phyloP scores from a whole-genome alignment of 2,113 vertebrate species.

The Etia nguti region DNA sequence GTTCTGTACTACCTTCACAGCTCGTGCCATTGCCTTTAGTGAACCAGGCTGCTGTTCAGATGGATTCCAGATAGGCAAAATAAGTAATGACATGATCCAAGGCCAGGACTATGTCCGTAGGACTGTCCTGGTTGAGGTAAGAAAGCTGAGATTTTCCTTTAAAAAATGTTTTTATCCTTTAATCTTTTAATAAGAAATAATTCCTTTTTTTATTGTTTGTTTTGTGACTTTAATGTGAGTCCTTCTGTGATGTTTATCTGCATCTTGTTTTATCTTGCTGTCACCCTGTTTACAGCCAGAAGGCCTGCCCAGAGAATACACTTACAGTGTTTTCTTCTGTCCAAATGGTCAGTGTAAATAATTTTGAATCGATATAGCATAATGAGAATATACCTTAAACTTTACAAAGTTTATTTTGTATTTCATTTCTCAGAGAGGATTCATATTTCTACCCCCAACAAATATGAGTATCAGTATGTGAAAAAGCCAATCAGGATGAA shows the following conservation, averaged over 20 bases:
- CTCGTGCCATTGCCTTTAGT: slow-evolving; percentile 83
- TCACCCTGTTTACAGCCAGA: slow-evolving; percentile 76
- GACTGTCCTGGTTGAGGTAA: slow-evolving; percentile 84
- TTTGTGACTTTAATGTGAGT: too few relatives aligned
- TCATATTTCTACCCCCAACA: slow-evolving; percentile 93
- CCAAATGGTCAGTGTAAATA: slow-evolving; percentile 79
- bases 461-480: slow-evolving; percentile 92
- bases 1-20: slow-evolving; percentile 52
- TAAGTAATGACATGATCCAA: slow-evolving; percentile 67
- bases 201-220: not conserved
- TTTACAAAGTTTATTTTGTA: not conserved
- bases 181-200: not conserved
- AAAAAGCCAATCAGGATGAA: slow-evolving; percentile 83
- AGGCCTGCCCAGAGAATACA: slow-evolving; percentile 85
- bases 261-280: slow-evolving; percentile 31
- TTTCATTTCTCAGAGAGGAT: slow-evolving; percentile 82
- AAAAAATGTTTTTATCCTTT: not conserved
- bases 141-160: not conserved
- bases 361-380: not conserved
- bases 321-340: slow-evolving; percentile 94
- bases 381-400: not conserved
- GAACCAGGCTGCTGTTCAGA: slow-evolving; percentile 80
- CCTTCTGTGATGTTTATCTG: not conserved
- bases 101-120: slow-evolving; percentile 79
- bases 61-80: slow-evolving; percentile 66